Conservation (phyloP, 92 coral and sea anemone species). For the Zoanthus sansibaricus region DNA sequence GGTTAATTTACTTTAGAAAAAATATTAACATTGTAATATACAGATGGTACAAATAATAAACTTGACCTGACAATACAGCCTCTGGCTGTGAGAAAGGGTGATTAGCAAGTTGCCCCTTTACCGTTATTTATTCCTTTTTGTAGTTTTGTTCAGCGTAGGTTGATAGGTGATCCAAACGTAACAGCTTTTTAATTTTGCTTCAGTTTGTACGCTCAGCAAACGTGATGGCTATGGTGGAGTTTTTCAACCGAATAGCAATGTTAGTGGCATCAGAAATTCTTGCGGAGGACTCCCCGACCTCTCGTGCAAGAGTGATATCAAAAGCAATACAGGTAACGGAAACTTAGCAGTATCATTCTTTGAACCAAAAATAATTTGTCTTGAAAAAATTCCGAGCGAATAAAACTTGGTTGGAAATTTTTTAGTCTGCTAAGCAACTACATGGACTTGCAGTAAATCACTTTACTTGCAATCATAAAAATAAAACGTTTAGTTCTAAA, state of each 20-base stretch:
- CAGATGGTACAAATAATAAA: too few species aligned
- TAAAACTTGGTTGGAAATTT: too few species aligned
- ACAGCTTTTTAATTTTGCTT: background rate
- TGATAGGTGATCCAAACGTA: background rate
- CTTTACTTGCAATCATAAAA: too few species aligned
- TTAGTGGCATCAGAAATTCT: conserved; percentile 92
- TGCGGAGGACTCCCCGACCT: conserved; percentile 80
- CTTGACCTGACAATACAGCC: too few species aligned
- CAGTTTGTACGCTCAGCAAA: conserved; percentile 93
- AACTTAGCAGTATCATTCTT: too few species aligned
- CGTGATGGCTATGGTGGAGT: conserved; percentile 99
- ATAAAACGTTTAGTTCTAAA: too few species aligned
- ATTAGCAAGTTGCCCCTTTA: too few species aligned
- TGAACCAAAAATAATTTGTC: background rate
- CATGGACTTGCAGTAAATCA: too few species aligned
- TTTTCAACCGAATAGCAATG: conserved; percentile 94
- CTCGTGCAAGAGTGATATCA: conserved; percentile 88
- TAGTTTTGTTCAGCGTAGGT: background rate
- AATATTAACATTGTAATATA: too few species aligned
- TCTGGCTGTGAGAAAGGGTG: too few species aligned
- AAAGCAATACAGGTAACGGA: conserved; percentile 90
- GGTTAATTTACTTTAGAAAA: too few species aligned
- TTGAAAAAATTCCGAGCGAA: background rate
- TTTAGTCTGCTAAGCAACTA: too few species aligned
- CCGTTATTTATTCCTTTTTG: background rate